These are phyloP conservation scores for Percina caprodes DNA, from an alignment of 2,113 vertebrate genomes.

Conservation along the genomic window DNA sequence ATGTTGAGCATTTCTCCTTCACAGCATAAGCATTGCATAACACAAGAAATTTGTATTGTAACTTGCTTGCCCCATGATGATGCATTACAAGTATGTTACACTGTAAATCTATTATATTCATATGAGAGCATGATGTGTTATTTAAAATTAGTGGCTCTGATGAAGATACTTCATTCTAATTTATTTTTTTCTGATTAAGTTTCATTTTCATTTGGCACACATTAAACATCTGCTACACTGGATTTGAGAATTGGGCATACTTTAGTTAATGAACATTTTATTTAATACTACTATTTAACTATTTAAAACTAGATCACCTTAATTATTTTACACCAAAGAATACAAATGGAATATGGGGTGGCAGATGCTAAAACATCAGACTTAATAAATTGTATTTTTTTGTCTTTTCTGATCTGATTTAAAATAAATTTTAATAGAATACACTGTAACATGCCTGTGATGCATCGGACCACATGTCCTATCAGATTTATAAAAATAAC, in stretches of 20 bases:
- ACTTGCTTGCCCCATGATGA: conserved; percentile 7
- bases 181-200: neutral
- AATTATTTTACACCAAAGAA: conserved; percentile 2
- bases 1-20: neutral
- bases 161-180: neutral
- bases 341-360: neutral
- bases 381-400: neutral
- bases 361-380: neutral
- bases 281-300: neutral
- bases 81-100: conserved; percentile 46
- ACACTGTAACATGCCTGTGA: conserved; percentile 26
- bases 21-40: conserved; percentile 18
- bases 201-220: neutral
- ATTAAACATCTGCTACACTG: neutral
- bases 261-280: neutral
- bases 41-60: conserved; percentile 22
- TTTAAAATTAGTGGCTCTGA: neutral
- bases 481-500: conserved; percentile 14
- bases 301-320: neutral
- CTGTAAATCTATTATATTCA: neutral
- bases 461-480: conserved; percentile 21
- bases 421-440: neutral
- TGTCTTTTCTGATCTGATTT: conserved; percentile 7
- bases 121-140: neutral
- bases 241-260: neutral